Evolutionary conservation across 2,113 vertebrate species (phyloP).

Genomic region (Clarias batrachus): DNA sequence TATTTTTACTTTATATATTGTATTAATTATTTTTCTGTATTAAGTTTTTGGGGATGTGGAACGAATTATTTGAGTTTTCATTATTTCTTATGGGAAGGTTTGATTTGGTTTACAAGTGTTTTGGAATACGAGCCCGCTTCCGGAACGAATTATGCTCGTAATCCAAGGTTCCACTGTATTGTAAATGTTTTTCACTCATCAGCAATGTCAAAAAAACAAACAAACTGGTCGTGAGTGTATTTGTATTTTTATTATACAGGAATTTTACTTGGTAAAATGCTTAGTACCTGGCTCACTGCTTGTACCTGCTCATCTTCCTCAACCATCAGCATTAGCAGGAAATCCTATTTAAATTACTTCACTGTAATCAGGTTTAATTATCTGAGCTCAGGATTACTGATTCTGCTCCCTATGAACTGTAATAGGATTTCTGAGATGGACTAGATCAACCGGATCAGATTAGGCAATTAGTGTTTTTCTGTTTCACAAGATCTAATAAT

Average conservation of each 20-base stretch:
- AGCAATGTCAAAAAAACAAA: too few relatives aligned
- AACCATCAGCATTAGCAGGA: not conserved
- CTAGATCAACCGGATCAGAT: not conserved
- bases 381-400: not conserved
- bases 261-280: too few relatives aligned
- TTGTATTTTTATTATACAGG: not conserved
- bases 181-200: not conserved
- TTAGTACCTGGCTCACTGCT: not conserved
- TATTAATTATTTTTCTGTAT: too few relatives aligned
- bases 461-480: not conserved
- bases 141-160: too few relatives aligned
- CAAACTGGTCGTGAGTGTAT: not conserved
- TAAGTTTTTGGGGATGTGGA: too few relatives aligned
- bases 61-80: too few relatives aligned
- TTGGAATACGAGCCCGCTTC: too few relatives aligned
- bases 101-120: too few relatives aligned
- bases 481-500: not conserved
- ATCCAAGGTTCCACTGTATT: too few relatives aligned
- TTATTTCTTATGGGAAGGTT: too few relatives aligned
- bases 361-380: not conserved
- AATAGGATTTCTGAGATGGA: slow-evolving; percentile 13
- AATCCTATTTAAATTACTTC: not conserved
- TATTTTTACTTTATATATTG: too few relatives aligned
- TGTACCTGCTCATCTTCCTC: not conserved
- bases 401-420: not conserved